These are phyloP conservation scores for Mastacembelus armatus DNA, from an alignment of 2,797 vertebrate genomes.

Conservation along the genomic window DNA sequence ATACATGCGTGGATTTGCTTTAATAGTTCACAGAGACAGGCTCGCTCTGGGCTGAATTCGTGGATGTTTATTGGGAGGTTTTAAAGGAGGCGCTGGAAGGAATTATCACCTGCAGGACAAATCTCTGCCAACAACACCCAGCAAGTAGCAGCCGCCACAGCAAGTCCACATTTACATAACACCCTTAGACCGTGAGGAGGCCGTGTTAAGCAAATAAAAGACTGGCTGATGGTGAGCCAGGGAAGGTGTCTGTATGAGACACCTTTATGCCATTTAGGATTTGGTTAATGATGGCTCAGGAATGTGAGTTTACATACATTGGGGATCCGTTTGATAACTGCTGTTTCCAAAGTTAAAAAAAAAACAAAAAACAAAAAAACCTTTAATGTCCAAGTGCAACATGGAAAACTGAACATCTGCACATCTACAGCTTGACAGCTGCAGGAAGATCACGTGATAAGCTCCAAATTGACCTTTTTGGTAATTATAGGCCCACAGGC, in stretches of 20 bases:
- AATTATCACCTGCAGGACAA: slow-evolving; percentile 81
- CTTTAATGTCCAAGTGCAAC: background rate
- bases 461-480: background rate
- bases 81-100: slow-evolving; percentile 72
- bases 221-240: slow-evolving; percentile 63
- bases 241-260: slow-evolving; percentile 69
- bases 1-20: slow-evolving; percentile 63
- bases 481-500: no score
- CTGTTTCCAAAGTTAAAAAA: background rate
- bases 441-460: background rate
- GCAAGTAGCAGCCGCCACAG: slow-evolving; percentile 69
- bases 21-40: slow-evolving; percentile 49
- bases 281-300: slow-evolving; percentile 52
- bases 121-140: slow-evolving; percentile 72
- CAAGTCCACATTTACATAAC: slow-evolving; percentile 76
- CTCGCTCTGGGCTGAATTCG: slow-evolving; percentile 49
- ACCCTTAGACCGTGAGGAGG: slow-evolving; percentile 69
- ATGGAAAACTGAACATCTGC: background rate
- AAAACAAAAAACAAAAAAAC: background rate
- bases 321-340: no score
- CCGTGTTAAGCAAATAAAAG: slow-evolving; percentile 64
- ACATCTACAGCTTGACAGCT: background rate
- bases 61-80: slow-evolving; percentile 83
- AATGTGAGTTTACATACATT: slow-evolving; percentile 28
- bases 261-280: slow-evolving; percentile 73